Percentiles rank a stretch among this genome's conserved stretches.
These are phyloP conservation scores for Noctua janthina DNA, from an alignment of 2,888 invertebrate species.

Conservation along the genomic window DNA sequence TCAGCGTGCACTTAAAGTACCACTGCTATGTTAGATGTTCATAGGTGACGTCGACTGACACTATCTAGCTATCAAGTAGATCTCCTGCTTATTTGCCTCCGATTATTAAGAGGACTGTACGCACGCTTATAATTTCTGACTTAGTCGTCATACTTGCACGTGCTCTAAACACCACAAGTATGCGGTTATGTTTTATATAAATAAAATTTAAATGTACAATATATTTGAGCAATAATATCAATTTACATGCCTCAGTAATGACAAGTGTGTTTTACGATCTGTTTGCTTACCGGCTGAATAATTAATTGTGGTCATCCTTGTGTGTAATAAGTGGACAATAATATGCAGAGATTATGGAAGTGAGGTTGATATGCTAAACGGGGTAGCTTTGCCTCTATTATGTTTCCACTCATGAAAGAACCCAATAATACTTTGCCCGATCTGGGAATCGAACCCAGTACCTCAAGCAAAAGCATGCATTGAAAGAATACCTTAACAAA, in stretches of 20 bases:
- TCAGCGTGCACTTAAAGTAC: too few species aligned
- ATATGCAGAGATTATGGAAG: slow-evolving; percentile 30
- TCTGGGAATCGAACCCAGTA: too few species aligned
- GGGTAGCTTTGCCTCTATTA: background rate
- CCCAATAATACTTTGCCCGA: too few species aligned
- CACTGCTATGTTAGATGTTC: too few species aligned
- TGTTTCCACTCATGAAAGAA: background rate
- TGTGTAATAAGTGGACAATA: slow-evolving; percentile 25
- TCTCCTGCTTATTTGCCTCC: too few species aligned
- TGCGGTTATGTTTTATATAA: slow-evolving; percentile 61
- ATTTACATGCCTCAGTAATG: slow-evolving; percentile 55
- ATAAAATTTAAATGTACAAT: slow-evolving; percentile 64
- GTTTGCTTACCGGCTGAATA: slow-evolving; percentile 51
- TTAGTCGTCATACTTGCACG: slow-evolving; percentile 20
- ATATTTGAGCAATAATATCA: slow-evolving; percentile 65
- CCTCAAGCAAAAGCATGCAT: too few species aligned
- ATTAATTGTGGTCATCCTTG: slow-evolving; percentile 59
- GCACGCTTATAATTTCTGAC: background rate
- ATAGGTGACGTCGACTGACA: too few species aligned
- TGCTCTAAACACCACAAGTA: slow-evolving; percentile 51
- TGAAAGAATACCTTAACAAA: too few species aligned
- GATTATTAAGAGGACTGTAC: background rate
- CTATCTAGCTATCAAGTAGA: too few species aligned
- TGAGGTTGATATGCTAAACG: background rate
- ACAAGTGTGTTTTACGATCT: slow-evolving; percentile 59